Evolutionary conservation across 2,797 vertebrate genomes (phyloP), one percentile per base, ranked within the genome.

Genomic region (Poeciliopsis turneri): DNA sequence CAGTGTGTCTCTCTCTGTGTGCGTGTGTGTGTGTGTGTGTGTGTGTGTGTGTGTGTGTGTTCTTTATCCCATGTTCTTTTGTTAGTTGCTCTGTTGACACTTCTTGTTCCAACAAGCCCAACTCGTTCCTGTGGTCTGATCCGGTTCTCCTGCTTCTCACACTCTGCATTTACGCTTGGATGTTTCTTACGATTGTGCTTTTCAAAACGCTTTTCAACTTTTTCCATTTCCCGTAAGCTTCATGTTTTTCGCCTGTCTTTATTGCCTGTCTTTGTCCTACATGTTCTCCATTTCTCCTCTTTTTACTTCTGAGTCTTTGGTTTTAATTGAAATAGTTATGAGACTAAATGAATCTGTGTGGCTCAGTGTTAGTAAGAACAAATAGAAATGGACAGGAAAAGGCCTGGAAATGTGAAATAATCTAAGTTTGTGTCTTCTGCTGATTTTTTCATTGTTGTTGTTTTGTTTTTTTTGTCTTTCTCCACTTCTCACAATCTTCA

Each of bases 381-480:
- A 25, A 20, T 66, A 25, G 8, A 25, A 25, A 53, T 45, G 5
- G 23, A 69, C 43, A 2, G 6, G 9, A 68, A 68, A 23, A 68
- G n/a, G 43, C 25, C 4, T 43, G 23, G 5, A 13, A 70, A 46
- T 6, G 5, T 16, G 23, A 45, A 71, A 45, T 7, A 46, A 33
- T 45, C n/a, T 23, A 11, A 20, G 12, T 8, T 82, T 2, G 43
- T 70, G 61, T 51, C 15, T 23, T 61, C 74, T 55, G 77, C 71
- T 70, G 61, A 41, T 30, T 39, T 72, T 88, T 83, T 74, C 51
- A 47, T n/a, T 45, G 33, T n/a, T 47, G 30, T 39, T 64, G 5
- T 75, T 79, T 36, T 2, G 5, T 39, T 20, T 83, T 47, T 76
- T 81, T 78, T 89, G 49, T 80, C 72, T 87, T 51, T 82, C 79